Base-by-base conservation (phyloP, 64 coral and sea anemone genomes). In the Montipora sp. region DNA sequence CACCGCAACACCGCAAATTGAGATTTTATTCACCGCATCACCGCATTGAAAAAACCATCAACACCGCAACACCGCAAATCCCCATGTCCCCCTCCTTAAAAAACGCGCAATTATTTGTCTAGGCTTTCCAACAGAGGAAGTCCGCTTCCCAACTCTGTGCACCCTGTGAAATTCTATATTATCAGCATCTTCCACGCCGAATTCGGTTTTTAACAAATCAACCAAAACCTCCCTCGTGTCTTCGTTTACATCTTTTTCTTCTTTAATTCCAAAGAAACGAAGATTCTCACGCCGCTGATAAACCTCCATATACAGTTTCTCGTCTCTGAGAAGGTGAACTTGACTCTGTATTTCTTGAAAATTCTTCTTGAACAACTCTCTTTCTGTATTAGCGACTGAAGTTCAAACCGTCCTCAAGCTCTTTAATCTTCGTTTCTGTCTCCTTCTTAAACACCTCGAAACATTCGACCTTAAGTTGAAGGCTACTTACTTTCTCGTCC, bases 161-260 rank as follows among this genome's bases (percentile, higher is more conserved):
- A 80, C 58, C 36, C 88, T 80, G 19, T 90, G 76, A 67, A 90
- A 80, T 80, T 79, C 21, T 48, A 80, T 10, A 15, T 27, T 27
- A 27, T 27, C 27, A 27, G 27, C 1, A 27, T 27, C 27, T 27
- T 27, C 27, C 27, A 27, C 27, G 27, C 27, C 24, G 24, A 27
- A 27, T 27, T 27, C 24, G 24, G 24, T 27, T 27, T 27, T 27
- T 27, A 27, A 27, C 1, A 27, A 27, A 27, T 27, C 24, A 3
- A 72, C 80, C 68, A 90, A 71, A 27, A 73, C 61, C 47, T 73
- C 43, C 44, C 72, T 80, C 50, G 22, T 73, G 66, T 80, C 72
- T 23, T 90, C 78, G 18, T 77, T 59, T 8, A 13, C 46, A 10
- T 6, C 13, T 7, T 50, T 51, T 61, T 19, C 58, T 63, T 59